These are phyloP conservation scores for Melanogrammus aeglefinus DNA, from an alignment of 2,797 vertebrate species.

Conservation along the genomic window DNA sequence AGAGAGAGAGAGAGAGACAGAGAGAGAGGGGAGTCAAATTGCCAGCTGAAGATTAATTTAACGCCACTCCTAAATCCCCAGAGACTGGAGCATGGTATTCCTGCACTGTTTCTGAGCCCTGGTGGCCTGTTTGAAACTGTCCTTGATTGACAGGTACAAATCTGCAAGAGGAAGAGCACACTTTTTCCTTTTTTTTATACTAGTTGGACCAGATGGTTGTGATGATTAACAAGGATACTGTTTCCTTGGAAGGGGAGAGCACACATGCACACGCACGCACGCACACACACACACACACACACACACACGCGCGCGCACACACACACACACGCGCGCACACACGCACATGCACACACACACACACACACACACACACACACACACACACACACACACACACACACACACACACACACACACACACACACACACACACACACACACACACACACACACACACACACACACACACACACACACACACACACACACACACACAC, in stretches of 20 bases:
- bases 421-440: too few species aligned
- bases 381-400: too few species aligned
- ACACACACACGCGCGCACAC: neutral
- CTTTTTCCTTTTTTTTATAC: constrained; percentile 52
- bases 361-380: too few species aligned
- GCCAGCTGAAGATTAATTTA: constrained; percentile 78
- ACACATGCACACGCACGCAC: neutral
- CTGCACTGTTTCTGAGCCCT: constrained; percentile 71
- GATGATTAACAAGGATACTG: constrained; percentile 85
- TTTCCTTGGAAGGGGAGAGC: constrained; percentile 71
- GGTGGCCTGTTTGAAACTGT: constrained; percentile 70
- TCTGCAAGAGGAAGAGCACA: constrained; percentile 73
- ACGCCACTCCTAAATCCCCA: constrained; percentile 76
- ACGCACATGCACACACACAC: neutral
- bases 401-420: too few species aligned
- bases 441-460: too few species aligned
- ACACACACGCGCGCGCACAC: neutral
- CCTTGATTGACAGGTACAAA: constrained; percentile 82
- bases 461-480: too few species aligned
- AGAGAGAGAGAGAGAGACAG: constrained; percentile 43
- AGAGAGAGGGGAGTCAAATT: constrained; percentile 69
- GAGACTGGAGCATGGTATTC: constrained; percentile 65
- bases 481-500: too few species aligned
- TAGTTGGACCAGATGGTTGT: constrained; percentile 80
- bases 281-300: too few species aligned